These are phyloP conservation scores for Hyperopisus bebe DNA, from an alignment of 2,113 vertebrate genomes.

Conservation along the genomic window DNA sequence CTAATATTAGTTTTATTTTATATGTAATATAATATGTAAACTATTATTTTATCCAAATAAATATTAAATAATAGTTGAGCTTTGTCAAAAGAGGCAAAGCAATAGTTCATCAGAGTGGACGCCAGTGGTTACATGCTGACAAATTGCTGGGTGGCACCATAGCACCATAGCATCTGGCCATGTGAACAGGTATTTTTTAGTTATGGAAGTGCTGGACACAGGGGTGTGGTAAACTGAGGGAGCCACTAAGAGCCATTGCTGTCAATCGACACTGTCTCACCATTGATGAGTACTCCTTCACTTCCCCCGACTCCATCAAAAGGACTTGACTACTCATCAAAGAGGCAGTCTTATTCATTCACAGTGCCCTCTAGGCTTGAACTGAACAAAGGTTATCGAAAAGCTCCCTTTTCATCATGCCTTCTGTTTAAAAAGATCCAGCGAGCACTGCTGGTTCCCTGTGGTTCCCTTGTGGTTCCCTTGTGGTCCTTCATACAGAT, in stretches of 20 bases:
- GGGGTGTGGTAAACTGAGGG: constrained; percentile 15
- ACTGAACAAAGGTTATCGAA: not conserved
- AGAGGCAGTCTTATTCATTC: constrained; percentile 47
- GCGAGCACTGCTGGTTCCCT: not conserved
- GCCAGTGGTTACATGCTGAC: not conserved
- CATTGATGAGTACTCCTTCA: constrained; percentile 59
- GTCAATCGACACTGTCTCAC: constrained; percentile 52
- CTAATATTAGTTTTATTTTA: too few relatives aligned
- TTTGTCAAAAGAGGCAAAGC: not conserved
- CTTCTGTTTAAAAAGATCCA: not conserved
- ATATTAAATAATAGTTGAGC: not conserved
- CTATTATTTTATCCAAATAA: not conserved
- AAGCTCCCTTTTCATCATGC: not conserved
- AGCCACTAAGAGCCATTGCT: constrained; percentile 19
- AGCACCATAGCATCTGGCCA: not conserved
- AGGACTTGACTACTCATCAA: constrained; percentile 62
- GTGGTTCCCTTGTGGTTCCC: not conserved
- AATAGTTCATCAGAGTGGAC: not conserved
- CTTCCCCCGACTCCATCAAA: constrained; percentile 61
- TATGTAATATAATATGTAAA: not conserved
- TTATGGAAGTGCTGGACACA: not conserved
- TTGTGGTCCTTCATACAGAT: not conserved
- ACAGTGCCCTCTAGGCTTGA: not conserved
- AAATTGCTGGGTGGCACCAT: not conserved
- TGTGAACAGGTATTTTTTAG: not conserved